Evolutionary conservation across 1,140 invertebrate genomes (phyloP).

Genomic region (Zaprionus africanus): DNA sequence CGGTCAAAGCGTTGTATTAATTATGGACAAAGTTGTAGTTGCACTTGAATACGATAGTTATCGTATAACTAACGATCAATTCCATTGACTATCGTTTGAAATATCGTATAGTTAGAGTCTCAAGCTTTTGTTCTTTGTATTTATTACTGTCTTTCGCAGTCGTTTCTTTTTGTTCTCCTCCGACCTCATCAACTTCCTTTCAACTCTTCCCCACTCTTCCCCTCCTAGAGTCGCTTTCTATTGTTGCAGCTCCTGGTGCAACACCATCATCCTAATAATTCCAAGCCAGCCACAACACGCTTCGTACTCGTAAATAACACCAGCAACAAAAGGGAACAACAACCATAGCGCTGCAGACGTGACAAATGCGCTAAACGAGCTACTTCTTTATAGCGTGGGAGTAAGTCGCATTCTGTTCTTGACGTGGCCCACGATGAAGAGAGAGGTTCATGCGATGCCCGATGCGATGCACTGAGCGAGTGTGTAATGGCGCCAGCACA

Average conservation of each 20-base stretch:
- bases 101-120: neutral
- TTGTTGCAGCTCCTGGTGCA: conserved; percentile 11
- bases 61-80: neutral
- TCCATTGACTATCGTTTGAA: neutral
- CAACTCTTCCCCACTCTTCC: neutral
- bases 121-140: no score
- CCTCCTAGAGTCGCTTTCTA: neutral
- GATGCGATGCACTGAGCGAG: neutral
- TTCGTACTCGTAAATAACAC: conserved; percentile 64
- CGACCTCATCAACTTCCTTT: neutral
- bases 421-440: conserved; percentile 5
- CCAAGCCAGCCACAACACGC: conserved; percentile 63
- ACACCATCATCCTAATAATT: conserved; percentile 50
- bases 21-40: neutral
- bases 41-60: neutral
- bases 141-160: neutral
- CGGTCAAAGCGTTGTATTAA: no score
- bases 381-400: conserved; percentile 75
- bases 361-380: conserved; percentile 78
- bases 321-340: conserved; percentile 30
- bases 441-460: conserved; percentile 61
- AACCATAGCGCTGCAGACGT: conserved; percentile 53
- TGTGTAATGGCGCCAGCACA: conserved; percentile 54
- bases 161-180: neutral
- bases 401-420: conserved; percentile 51